Base-by-base conservation (phyloP, 2,113 vertebrate genomes). In the Istiophorus platypterus region DNA sequence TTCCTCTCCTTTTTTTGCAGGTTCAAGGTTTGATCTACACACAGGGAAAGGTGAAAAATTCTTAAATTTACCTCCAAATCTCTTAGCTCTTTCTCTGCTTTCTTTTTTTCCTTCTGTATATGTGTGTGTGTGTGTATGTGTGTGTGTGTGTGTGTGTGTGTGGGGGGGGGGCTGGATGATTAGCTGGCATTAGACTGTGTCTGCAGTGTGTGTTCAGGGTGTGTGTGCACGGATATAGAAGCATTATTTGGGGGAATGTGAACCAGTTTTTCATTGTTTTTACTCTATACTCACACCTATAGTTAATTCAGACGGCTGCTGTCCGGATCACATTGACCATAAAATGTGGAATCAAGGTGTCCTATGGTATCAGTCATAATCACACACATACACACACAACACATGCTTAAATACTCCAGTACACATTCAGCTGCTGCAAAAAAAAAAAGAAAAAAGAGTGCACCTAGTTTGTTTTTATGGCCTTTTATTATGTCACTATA, bases 31-130 rank as follows among this genome's bases (percentile, higher is more conserved):
- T 82, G 91, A 90, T 90, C 89, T 79, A 2, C 91, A 90, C 82
- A 88, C 85, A n/a, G 89, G 89, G 41, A 91, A 90, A 93, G 91
- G 91, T 94, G 93, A 92, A 80, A 71, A 57, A 52, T 15, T 37
- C 24, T 24, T 45, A 2, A 5, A 14, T 26, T 64, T 20, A 31
- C 58, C 62, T 73, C 13, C 18, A 63, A 13, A 26, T 70, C 26
- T 17, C 7, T 79, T 63, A 24, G 13, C 31, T 78, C 29, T 78
- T 39, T 52, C 42, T 68, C 29, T 29, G n/a, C 58, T 83, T 8
- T 76, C 24, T 52, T 61, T 63, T 71, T 57, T 10, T 42, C 41
- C 51, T 78, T 49, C 66, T 63, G 63, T 34, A 17, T 17, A n/a
- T n/a, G n/a, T n/a, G n/a, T n/a, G n/a, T n/a, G n/a, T n/a, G n/a